Base-by-base conservation (phyloP, 2,888 invertebrate species). In the Lasioglossum oenotherae region DNA sequence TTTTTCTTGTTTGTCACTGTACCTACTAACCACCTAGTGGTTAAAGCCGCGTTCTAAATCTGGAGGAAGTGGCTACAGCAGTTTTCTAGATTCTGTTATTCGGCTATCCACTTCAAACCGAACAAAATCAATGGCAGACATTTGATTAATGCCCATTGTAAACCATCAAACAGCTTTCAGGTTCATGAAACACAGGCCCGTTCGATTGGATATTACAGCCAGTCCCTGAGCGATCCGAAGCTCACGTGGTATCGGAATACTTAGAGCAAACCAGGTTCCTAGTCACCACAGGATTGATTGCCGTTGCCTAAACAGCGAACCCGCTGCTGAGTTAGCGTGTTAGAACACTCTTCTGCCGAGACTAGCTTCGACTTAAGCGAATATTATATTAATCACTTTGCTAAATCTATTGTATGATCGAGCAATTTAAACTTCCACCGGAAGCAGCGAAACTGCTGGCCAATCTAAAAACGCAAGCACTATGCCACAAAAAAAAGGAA, bases 231-330 rank as follows among this genome's bases (percentile, higher is more conserved):
- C 49, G 49, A 23, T 53, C 35, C 74, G 31, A 35, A 31, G 49
- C 53, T 74, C 74, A 74, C 74, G 74, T 35, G 74, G 74, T 74
- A 74, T 49, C 74, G 74, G 74, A 49, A 74, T 49, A 74, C 74
- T 74, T 74, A 73, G 35, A 74, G 53, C 74, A 53, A 74, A 74
- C 49, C 74, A 74, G 74, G 49, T n/a, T 74, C 49, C 74, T 31
- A 35, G 74, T 31, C 49, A 49, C 49, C 49, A 53, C 74, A 74
- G n/a, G 74, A 74, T 74, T 74, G 74, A 74, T 74, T 74, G 74
- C 74, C 46, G 35, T 74, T 74, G 49, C 74, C 49, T 44, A 53
- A 71, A 31, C 53, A 74, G 31, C 74, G 74, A 74, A 35, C 49
- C 49, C 53, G 49, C 4, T 44, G 31, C 35, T 35, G 49, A 74